A percentile compares a stretch with the other conserved stretches of the same genome.
phyloP scores from a whole-genome alignment of 2,888 invertebrate species.

The Orchesella flavescens region DNA sequence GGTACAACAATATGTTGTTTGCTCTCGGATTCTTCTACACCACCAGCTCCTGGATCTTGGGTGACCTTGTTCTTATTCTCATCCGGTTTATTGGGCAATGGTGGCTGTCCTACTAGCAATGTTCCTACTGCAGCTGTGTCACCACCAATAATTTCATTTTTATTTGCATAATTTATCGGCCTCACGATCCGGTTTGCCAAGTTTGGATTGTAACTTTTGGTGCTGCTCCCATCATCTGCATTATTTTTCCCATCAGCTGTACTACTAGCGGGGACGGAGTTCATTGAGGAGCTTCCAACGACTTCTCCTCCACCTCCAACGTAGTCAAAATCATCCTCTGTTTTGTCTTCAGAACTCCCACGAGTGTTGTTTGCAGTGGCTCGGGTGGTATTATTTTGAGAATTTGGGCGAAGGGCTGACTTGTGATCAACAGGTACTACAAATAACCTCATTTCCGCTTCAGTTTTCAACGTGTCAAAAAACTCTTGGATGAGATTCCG shows the following conservation, averaged over 20 bases:
- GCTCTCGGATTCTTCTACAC: conserved; percentile 11
- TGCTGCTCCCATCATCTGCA: neutral
- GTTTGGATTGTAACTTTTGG: conserved; percentile 4
- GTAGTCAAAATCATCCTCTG: neutral
- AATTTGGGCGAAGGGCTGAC: neutral
- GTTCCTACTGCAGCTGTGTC: neutral
- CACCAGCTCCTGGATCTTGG: neutral
- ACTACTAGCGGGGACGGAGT: conserved; percentile 1
- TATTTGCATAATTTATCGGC: neutral
- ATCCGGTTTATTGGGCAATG: neutral
- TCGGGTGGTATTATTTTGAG: neutral
- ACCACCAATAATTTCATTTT: conserved; percentile 2
- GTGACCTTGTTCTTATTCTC: neutral
- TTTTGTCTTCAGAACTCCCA: neutral
- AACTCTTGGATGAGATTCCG: conserved; percentile 64
- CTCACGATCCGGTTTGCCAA: conserved; percentile 11
- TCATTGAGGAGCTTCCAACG: neutral
- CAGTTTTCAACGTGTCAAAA: conserved; percentile 60
- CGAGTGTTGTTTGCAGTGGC: conserved; percentile 1
- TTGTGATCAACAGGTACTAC: conserved; percentile 42
- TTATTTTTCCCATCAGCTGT: neutral
- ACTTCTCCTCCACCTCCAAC: too few species aligned
- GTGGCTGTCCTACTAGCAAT: neutral
- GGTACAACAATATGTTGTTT: conserved; percentile 9
- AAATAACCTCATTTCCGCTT: conserved; percentile 58